Base-by-base conservation (phyloP, 2,797 vertebrate genomes). In the Anomalospiza imberbis region DNA sequence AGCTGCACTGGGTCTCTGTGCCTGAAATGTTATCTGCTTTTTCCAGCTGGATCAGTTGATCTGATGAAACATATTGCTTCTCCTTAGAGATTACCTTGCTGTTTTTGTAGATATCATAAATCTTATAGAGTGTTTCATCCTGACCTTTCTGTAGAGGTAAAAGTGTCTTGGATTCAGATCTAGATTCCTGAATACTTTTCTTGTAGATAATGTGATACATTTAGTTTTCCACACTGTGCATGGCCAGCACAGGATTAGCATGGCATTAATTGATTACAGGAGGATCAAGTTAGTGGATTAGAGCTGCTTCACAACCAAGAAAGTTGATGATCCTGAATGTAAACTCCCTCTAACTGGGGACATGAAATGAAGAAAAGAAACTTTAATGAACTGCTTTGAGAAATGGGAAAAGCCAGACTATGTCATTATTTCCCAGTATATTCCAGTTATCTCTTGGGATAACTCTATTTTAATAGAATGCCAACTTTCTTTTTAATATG, bases 381-480 rank as follows among this genome's bases (percentile, higher is more conserved):
- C 86, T 86, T 63, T 90, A 94, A 93, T 62, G 2, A 85, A 93
- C 51, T 85, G 20, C 51, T 93, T 34, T 73, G 51, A 91, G 88
- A 81, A 85, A 79, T n/a, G 28, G 19, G 21, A 60, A 94, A 77
- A 92, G 53, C 28, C 55, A 88, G n/a, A 22, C 51, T 70, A 9
- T 45, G 38, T 62, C 40, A 29, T 70, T 48, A 7, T 85, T 94
- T 66, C 38, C 60, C 48, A 73, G 58, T 86, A 66, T 94, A 58
- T 86, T 90, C 26, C 70, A 76, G 55, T 88, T 93, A 63, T 81
- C 91, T 89, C 85, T 85, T 62, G 76, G 70, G 74, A 66, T 70
- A 86, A 73, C 34, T 60, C 6, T 63, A 86, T 94, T 94, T 94
- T 93, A 91, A 94, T 94, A 95, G 73, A 94, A 94, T 90, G 83